phyloP scores from a whole-genome alignment of 1,140 invertebrate genomes.

The Acromyrmex heyeri region DNA sequence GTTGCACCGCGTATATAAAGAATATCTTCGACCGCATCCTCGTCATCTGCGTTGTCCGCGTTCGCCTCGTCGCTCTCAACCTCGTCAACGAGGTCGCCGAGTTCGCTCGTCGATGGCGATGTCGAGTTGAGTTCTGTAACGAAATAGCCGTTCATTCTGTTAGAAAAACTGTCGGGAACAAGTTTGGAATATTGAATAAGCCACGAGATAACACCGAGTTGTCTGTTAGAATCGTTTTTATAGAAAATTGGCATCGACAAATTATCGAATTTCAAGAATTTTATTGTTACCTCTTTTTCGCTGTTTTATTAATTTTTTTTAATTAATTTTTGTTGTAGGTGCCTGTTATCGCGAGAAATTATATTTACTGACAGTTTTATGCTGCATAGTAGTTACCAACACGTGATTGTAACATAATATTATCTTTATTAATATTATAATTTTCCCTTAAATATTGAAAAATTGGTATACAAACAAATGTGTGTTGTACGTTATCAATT shows the following conservation, averaged over 20 bases:
- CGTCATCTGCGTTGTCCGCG: conserved; percentile 86
- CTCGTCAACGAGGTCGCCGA: conserved; percentile 76
- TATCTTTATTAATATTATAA: conserved; percentile 6
- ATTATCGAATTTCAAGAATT: conserved; percentile 19
- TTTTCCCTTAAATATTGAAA: conserved; percentile 27
- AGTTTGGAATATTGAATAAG: conserved; percentile 20
- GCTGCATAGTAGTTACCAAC: background rate
- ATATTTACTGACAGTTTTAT: conserved; percentile 23
- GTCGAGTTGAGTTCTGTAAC: conserved; percentile 92
- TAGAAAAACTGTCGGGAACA: conserved; percentile 16
- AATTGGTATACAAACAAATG: background rate
- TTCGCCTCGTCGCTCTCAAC: conserved; percentile 82
- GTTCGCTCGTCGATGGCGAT: conserved; percentile 85
- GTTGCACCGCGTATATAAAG: conserved; percentile 94
- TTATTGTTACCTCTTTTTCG: conserved; percentile 3
- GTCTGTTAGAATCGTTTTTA: background rate
- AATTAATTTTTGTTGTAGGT: background rate
- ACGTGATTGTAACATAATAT: conserved; percentile 13
- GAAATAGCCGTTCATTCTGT: conserved; percentile 62
- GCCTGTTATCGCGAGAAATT: background rate
- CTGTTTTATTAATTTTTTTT: background rate
- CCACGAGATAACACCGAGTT: background rate
- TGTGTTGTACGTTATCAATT: background rate
- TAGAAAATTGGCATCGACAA: background rate
- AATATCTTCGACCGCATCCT: conserved; percentile 89